Percentiles rank a stretch among this genome's conserved stretches.
Conservation (phyloP, 2,113 vertebrate species). For the Cyphomyrus discorhynchus region DNA sequence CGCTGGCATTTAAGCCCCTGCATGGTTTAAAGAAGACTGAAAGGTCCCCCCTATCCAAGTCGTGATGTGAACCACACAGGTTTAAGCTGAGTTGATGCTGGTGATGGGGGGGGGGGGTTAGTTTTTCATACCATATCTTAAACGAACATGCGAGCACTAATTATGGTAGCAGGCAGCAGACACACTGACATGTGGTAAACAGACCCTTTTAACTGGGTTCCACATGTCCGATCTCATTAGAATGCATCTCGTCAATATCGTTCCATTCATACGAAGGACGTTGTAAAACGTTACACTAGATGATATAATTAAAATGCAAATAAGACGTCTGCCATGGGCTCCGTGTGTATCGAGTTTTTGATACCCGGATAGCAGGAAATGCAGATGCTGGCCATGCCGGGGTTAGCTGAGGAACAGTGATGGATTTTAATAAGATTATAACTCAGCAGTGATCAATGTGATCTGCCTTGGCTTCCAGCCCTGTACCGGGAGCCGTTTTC, state of each 20-base stretch:
- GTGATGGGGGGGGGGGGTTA: neutral
- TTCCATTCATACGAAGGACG: neutral
- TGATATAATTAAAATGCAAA: conserved; percentile 9
- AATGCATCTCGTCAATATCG: neutral
- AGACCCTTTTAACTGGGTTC: neutral
- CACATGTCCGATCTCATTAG: conserved; percentile 1
- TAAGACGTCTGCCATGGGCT: neutral
- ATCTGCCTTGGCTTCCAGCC: neutral
- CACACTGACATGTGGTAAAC: neutral
- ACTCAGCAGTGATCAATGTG: neutral
- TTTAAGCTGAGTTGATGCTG: neutral
- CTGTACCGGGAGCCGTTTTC: neutral
- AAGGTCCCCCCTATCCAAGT: neutral
- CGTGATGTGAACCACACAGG: neutral
- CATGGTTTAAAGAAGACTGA: neutral
- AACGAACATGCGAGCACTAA: neutral
- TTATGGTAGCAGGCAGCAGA: neutral
- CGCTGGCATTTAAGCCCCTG: neutral
- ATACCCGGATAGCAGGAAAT: neutral
- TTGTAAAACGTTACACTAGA: neutral
- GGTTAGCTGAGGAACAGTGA: neutral
- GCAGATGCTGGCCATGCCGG: neutral
- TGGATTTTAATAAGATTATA: conserved; percentile 7
- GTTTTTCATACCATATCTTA: neutral
- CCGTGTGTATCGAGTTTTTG: neutral